phyloP scores from a whole-genome alignment of 2,113 vertebrate genomes.

The Chaetorhynchus papuensis region DNA sequence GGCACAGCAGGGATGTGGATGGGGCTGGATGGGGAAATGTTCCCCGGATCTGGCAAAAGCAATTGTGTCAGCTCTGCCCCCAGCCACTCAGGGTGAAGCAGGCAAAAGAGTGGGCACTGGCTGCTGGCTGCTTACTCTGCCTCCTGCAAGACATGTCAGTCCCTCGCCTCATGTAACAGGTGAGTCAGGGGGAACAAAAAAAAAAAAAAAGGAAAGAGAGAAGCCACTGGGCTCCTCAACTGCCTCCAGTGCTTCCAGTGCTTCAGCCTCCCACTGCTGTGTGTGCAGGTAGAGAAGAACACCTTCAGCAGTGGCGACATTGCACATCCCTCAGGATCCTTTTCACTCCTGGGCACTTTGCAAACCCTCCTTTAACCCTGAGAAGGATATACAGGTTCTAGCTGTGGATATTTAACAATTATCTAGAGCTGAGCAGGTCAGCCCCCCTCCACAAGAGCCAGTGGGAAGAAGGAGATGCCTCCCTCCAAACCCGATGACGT shows the following conservation, averaged over 20 bases:
- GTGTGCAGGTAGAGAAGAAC: background rate
- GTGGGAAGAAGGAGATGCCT: background rate
- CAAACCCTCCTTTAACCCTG: background rate
- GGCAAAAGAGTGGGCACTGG: background rate
- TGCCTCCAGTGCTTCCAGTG: background rate
- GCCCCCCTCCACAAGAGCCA: background rate
- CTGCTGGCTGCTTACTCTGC: background rate
- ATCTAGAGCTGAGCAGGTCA: background rate
- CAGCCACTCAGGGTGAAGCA: accelerated
- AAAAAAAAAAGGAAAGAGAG: background rate
- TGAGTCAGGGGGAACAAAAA: background rate
- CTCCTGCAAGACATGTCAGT: background rate
- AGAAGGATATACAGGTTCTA: background rate
- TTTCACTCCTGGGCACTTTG: background rate
- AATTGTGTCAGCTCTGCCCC: background rate
- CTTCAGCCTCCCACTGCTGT: background rate
- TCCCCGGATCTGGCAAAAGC: background rate
- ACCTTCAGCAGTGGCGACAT: background rate
- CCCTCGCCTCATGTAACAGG: background rate
- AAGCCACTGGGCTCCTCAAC: background rate
- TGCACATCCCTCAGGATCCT: background rate
- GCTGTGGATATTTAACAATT: background rate
- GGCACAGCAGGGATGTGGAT: accelerated
- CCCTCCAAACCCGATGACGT: background rate
- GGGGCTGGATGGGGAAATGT: background rate